phyloP scores from a whole-genome alignment of 2,797 vertebrate species.

The Peromyscus aztecus region DNA sequence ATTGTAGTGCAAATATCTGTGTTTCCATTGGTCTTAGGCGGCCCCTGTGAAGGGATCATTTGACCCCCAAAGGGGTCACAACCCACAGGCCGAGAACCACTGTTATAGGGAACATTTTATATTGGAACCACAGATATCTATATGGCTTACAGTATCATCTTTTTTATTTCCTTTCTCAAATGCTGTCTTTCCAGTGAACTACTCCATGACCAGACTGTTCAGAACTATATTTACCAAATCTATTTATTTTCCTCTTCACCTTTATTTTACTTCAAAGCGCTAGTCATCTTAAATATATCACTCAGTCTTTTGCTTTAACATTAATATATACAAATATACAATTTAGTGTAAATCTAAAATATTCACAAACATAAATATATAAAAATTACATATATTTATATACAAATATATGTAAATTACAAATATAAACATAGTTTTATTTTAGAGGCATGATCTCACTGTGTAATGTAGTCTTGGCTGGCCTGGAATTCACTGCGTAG shows the following conservation, averaged over 20 bases:
- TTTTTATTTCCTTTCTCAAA: neutral
- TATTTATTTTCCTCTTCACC: neutral
- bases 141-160: neutral
- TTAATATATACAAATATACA: neutral
- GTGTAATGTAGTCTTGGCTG: neutral
- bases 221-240: neutral
- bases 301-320: neutral
- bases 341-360: neutral
- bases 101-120: neutral
- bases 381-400: too few species aligned
- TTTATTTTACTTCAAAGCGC: slow-evolving; percentile 22
- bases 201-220: neutral
- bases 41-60: neutral
- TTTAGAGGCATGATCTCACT: neutral
- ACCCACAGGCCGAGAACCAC: neutral
- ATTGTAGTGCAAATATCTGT: neutral
- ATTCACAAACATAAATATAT: too few species aligned
- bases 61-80: neutral
- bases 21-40: too few species aligned
- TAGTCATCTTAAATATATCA: neutral
- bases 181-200: neutral
- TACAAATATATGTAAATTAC: too few species aligned
- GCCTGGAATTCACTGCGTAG: neutral
- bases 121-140: neutral
- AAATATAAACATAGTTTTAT: neutral